Evolutionary conservation across 2,888 invertebrate species (phyloP).

Genomic region (Lycia hirtaria): DNA sequence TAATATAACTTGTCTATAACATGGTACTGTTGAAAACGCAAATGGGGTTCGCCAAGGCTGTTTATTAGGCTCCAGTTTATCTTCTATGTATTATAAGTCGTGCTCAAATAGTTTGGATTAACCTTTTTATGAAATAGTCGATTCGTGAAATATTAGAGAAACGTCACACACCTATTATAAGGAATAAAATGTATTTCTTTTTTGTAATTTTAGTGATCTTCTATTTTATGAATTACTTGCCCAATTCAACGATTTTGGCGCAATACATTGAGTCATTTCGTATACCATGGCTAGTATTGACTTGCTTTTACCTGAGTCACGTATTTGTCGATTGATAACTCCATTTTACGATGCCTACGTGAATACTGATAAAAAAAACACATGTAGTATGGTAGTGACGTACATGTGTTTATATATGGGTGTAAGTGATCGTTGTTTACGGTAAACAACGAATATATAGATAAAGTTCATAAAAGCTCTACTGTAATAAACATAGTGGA

Average conservation of each 20-base stretch:
- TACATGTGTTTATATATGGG: conserved; percentile 3
- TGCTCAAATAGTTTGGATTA: too few relatives aligned
- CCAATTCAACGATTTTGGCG: too few relatives aligned
- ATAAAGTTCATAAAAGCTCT: conserved; percentile 15
- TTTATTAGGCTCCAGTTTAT: neutral
- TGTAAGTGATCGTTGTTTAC: conserved; percentile 17
- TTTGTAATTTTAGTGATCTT: too few relatives aligned
- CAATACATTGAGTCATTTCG: too few relatives aligned
- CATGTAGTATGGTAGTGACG: neutral
- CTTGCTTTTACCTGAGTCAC: too few relatives aligned
- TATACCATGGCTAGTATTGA: too few relatives aligned
- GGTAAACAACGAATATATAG: conserved; percentile 16
- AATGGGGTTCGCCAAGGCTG: neutral
- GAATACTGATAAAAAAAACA: neutral
- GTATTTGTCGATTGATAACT: too few relatives aligned
- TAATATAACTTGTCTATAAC: conserved; percentile 13
- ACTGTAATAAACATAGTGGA: conserved; percentile 16
- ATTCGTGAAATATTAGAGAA: too few relatives aligned
- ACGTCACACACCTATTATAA: too few relatives aligned
- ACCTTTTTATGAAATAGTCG: neutral
- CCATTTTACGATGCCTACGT: too few relatives aligned
- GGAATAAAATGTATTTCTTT: too few relatives aligned
- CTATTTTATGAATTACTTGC: too few relatives aligned
- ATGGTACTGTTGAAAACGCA: neutral
- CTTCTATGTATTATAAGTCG: neutral